Percentiles rank a stretch among this genome's conserved stretches.
Evolutionary conservation across 1,140 invertebrate genomes (phyloP).

Genomic region (Leucophenga varia): DNA sequence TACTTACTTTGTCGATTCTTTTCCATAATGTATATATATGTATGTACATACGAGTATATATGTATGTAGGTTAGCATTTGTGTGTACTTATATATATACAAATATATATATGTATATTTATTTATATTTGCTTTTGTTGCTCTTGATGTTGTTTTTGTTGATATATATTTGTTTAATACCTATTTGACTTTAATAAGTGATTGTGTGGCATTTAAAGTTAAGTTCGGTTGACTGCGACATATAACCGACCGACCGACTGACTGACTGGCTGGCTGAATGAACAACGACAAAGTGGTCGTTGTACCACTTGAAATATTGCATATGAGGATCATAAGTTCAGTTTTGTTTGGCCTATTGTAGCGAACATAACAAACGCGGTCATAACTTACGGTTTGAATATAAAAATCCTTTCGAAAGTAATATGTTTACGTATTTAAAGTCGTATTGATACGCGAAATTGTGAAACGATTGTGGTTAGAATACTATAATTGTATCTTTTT

Average conservation of each 20-base stretch:
- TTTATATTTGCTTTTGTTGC: slow-evolving; percentile 46
- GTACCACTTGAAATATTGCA: slow-evolving; percentile 22
- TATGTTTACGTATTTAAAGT: too few species aligned
- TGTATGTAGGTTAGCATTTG: neutral
- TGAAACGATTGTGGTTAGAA: neutral
- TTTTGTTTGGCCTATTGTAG: too few species aligned
- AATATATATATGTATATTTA: slow-evolving; percentile 21
- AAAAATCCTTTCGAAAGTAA: too few species aligned
- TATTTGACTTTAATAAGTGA: slow-evolving; percentile 56
- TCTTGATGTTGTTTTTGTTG: slow-evolving; percentile 19
- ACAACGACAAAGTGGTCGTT: slow-evolving; percentile 15
- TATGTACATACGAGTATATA: slow-evolving; percentile 4
- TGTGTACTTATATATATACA: slow-evolving; percentile 6
- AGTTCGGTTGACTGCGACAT: neutral
- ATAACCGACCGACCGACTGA: too few species aligned
- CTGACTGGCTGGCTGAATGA: too few species aligned
- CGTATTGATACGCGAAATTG: neutral
- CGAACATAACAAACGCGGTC: too few species aligned
- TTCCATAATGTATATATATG: slow-evolving; percentile 4
- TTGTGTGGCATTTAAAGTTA: slow-evolving; percentile 51
- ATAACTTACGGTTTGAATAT: too few species aligned
- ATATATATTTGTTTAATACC: slow-evolving; percentile 49
- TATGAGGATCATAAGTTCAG: too few species aligned
- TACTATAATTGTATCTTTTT: too few species aligned
- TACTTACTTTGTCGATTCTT: neutral